Percentiles rank a stretch among this genome's conserved stretches.
These are phyloP conservation scores for Calliphora vomitoria DNA, from an alignment of 2,888 invertebrate genomes.

Conservation along the genomic window DNA sequence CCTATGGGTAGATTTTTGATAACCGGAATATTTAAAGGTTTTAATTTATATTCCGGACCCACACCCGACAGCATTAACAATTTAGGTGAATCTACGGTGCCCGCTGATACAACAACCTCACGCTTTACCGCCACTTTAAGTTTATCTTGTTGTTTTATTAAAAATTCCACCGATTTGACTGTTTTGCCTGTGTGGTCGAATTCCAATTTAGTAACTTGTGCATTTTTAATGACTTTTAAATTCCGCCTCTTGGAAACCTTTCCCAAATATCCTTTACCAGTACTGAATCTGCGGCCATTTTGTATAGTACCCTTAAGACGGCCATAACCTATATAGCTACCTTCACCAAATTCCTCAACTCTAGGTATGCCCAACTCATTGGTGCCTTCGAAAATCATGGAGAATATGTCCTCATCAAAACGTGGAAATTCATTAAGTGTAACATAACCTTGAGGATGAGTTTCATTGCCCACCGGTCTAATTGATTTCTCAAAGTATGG, in stretches of 20 bases:
- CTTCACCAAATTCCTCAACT: slow-evolving; percentile 82
- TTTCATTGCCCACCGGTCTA: slow-evolving; percentile 75
- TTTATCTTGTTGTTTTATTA: slow-evolving; percentile 84
- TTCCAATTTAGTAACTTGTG: slow-evolving; percentile 86
- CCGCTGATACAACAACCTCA: slow-evolving; percentile 82
- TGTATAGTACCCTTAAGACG: slow-evolving; percentile 85
- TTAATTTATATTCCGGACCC: slow-evolving; percentile 79
- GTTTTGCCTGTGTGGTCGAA: slow-evolving; percentile 84
- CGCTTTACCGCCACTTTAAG: slow-evolving; percentile 76
- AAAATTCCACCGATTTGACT: slow-evolving; percentile 85
- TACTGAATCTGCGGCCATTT: slow-evolving; percentile 90
- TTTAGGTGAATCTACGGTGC: slow-evolving; percentile 81
- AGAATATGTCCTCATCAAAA: slow-evolving; percentile 70
- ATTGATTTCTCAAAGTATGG: slow-evolving; percentile 92
- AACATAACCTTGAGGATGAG: slow-evolving; percentile 82
- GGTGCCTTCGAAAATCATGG: slow-evolving; percentile 84
- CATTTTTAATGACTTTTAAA: slow-evolving; percentile 86
- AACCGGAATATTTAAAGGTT: slow-evolving; percentile 76
- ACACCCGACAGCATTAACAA: slow-evolving; percentile 83
- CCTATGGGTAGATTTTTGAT: slow-evolving; percentile 86
- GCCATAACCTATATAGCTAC: slow-evolving; percentile 85
- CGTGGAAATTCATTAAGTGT: slow-evolving; percentile 83
- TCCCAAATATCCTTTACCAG: slow-evolving; percentile 89
- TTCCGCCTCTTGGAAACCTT: slow-evolving; percentile 86
- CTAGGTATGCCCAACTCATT: slow-evolving; percentile 84